phyloP scores from a whole-genome alignment of 2,888 invertebrate genomes.

The Dione juno region DNA sequence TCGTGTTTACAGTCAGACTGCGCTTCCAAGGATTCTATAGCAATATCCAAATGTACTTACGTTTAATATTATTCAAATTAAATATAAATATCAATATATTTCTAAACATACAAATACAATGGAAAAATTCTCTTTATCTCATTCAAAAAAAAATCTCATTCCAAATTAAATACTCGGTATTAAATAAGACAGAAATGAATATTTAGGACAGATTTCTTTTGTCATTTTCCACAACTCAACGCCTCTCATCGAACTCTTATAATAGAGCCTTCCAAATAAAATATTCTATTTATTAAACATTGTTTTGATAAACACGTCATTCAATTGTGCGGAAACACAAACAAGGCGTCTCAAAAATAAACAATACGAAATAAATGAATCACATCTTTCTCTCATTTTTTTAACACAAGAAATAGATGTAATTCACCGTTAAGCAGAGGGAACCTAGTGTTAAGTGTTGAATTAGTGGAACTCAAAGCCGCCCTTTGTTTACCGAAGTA shows the following conservation, averaged over 20 bases:
- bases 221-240: constrained; percentile 55
- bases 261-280: constrained; percentile 58
- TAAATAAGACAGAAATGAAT: constrained; percentile 24
- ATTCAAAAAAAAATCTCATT: constrained; percentile 25
- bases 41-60: too few relatives aligned
- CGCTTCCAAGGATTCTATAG: too few relatives aligned
- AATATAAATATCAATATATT: neutral
- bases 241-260: constrained; percentile 49
- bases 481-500: too few relatives aligned
- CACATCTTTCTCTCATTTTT: too few relatives aligned
- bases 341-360: constrained; percentile 68
- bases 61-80: neutral
- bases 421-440: too few relatives aligned
- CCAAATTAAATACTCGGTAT: constrained; percentile 25
- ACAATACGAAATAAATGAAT: constrained; percentile 76
- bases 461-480: too few relatives aligned
- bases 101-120: neutral
- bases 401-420: too few relatives aligned
- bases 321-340: constrained; percentile 67
- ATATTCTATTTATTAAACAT: constrained; percentile 59
- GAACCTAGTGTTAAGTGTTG: constrained; percentile 44
- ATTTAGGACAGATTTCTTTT: constrained; percentile 49
- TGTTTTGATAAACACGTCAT: constrained; percentile 68
- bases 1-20: too few relatives aligned
- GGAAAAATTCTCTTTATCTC: neutral